phyloP scores from a whole-genome alignment of 2,888 invertebrate genomes.

The Ichneumoninae sp. region DNA sequence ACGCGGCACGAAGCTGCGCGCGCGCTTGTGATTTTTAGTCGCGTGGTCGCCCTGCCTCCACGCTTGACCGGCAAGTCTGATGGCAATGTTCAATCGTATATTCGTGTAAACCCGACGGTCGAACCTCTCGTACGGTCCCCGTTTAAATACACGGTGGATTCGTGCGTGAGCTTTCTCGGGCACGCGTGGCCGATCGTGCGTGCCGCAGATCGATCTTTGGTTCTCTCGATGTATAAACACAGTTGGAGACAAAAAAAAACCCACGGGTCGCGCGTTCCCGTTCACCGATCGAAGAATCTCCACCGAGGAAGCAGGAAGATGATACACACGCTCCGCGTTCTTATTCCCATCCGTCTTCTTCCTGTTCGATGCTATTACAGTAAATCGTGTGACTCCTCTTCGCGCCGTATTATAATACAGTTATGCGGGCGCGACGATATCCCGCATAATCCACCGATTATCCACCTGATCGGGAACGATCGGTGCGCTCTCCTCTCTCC shows the following conservation, averaged over 20 bases:
- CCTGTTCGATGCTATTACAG: slow-evolving; percentile 51
- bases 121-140: neutral
- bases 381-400: slow-evolving; percentile 61
- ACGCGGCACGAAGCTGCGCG: slow-evolving; percentile 24
- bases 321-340: slow-evolving; percentile 54
- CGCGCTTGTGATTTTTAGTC: slow-evolving; percentile 29
- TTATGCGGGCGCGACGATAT: slow-evolving; percentile 67
- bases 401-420: slow-evolving; percentile 66
- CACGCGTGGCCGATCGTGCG: slow-evolving; percentile 69
- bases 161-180: slow-evolving; percentile 67
- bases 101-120: neutral
- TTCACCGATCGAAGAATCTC: slow-evolving; percentile 24
- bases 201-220: slow-evolving; percentile 66
- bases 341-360: slow-evolving; percentile 54
- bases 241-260: slow-evolving; percentile 7
- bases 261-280: slow-evolving; percentile 8
- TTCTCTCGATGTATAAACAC: slow-evolving; percentile 53
- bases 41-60: slow-evolving; percentile 15
- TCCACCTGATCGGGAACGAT: slow-evolving; percentile 74
- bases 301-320: slow-evolving; percentile 48
- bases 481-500: slow-evolving; percentile 67
- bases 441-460: slow-evolving; percentile 75
- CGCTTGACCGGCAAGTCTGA: neutral
- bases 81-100: slow-evolving; percentile 9
- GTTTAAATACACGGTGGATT: slow-evolving; percentile 25